Percentiles rank a stretch among this genome's conserved stretches.
These are phyloP conservation scores for Scrobipalpa atriplicella DNA, from an alignment of 2,888 invertebrate species.

Conservation along the genomic window DNA sequence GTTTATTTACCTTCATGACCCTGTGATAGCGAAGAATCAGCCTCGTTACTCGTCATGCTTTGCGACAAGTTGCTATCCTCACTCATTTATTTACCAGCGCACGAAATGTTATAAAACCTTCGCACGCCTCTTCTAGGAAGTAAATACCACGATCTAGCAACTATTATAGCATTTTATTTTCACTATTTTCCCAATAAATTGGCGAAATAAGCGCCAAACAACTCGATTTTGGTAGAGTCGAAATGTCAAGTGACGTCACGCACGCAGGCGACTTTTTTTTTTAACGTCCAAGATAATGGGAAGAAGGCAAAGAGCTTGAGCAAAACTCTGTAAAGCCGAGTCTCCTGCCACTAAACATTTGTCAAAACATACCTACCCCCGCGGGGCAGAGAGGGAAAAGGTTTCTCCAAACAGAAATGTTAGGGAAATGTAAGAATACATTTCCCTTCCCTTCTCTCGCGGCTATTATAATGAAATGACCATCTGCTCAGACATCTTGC, in stretches of 20 bases:
- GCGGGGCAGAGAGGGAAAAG: too few species aligned
- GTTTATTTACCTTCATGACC: slow-evolving; percentile 73
- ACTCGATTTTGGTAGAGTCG: neutral
- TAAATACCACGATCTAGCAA: neutral
- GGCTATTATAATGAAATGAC: too few species aligned
- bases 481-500: too few species aligned
- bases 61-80: slow-evolving; percentile 64
- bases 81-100: slow-evolving; percentile 48
- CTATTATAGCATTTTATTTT: neutral
- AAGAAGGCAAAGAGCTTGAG: too few species aligned
- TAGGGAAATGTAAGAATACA: too few species aligned
- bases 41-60: slow-evolving; percentile 62
- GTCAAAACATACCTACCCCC: too few species aligned
- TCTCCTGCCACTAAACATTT: too few species aligned
- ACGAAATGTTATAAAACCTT: neutral
- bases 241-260: slow-evolving; percentile 16
- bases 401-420: too few species aligned
- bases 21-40: slow-evolving; percentile 71
- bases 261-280: neutral
- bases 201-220: slow-evolving; percentile 12
- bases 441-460: too few species aligned
- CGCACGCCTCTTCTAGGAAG: neutral
- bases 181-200: neutral
- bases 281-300: too few species aligned
- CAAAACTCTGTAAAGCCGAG: too few species aligned